phyloP scores from a whole-genome alignment of 2,888 invertebrate genomes.

The Drosophila pseudotalamancana region DNA sequence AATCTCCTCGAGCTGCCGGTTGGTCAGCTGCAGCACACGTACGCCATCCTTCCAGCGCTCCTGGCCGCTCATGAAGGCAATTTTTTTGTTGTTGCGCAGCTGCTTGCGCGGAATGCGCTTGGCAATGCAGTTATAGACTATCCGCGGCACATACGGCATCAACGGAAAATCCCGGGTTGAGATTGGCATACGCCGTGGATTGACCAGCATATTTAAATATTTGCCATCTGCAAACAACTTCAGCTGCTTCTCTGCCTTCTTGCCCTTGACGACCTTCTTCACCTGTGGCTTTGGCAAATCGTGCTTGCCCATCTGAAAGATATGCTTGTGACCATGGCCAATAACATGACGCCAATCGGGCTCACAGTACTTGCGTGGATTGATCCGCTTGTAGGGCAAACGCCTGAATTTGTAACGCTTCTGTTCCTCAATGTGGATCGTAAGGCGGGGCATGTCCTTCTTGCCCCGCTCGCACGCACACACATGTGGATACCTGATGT shows the following conservation, averaged over 20 bases:
- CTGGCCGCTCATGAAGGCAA: constrained; percentile 80
- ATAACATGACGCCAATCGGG: constrained; percentile 75
- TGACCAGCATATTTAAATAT: constrained; percentile 75
- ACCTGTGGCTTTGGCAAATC: constrained; percentile 37
- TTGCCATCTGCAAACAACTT: constrained; percentile 70
- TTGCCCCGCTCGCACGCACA: constrained; percentile 64
- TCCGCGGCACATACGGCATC: constrained; percentile 40
- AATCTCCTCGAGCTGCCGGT: constrained; percentile 53
- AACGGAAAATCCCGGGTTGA: constrained; percentile 44
- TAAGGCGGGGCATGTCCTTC: constrained; percentile 53
- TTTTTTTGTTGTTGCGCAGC: constrained; percentile 78
- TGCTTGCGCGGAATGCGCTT: constrained; percentile 71
- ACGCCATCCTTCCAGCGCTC: constrained; percentile 76
- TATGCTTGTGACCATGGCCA: constrained; percentile 67
- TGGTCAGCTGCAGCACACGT: constrained; percentile 53
- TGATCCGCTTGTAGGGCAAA: constrained; percentile 55
- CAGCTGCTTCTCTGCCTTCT: constrained; percentile 58
- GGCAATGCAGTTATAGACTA: constrained; percentile 73
- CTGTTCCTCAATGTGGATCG: constrained; percentile 68
- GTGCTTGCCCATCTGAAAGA: constrained; percentile 57
- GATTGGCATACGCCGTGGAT: constrained; percentile 53
- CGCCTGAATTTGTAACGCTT: constrained; percentile 78
- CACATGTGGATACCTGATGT: constrained; percentile 51
- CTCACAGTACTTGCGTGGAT: constrained; percentile 35
- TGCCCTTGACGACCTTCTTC: constrained; percentile 28